phyloP scores from a whole-genome alignment of 1,140 invertebrate species.

The Trypoxylus dichotomus region DNA sequence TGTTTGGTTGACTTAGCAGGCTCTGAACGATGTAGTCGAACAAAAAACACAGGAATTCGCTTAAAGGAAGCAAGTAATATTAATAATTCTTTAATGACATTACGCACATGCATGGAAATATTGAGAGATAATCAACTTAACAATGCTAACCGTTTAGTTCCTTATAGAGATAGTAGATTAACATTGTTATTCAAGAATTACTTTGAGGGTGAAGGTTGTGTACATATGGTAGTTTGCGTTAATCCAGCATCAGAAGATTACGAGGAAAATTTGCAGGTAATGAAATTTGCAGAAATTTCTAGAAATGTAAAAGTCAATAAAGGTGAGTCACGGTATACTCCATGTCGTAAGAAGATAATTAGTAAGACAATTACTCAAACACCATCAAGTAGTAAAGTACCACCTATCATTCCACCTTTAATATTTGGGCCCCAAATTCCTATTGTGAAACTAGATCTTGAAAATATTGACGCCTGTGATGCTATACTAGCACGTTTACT shows the following conservation, averaged over 20 bases:
- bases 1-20: slow-evolving; percentile 95
- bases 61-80: slow-evolving; percentile 69
- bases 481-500: slow-evolving; percentile 37
- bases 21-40: slow-evolving; percentile 85
- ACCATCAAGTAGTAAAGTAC: slow-evolving; percentile 33
- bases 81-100: slow-evolving; percentile 83
- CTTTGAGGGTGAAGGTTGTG: slow-evolving; percentile 96
- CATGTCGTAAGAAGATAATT: slow-evolving; percentile 73
- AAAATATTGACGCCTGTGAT: slow-evolving; percentile 37
- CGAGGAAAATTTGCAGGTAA: slow-evolving; percentile 93
- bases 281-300: slow-evolving; percentile 93
- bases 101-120: slow-evolving; percentile 86
- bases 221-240: slow-evolving; percentile 96
- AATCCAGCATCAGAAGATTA: slow-evolving; percentile 91
- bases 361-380: slow-evolving; percentile 58
- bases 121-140: slow-evolving; percentile 86
- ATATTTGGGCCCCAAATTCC: slow-evolving; percentile 39
- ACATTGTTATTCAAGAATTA: slow-evolving; percentile 98
- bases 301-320: slow-evolving; percentile 88
- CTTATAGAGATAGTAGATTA: slow-evolving; percentile 93
- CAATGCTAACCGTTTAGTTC: slow-evolving; percentile 72
- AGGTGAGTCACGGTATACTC: slow-evolving; percentile 60
- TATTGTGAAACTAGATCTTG: slow-evolving; percentile 38
- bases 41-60: slow-evolving; percentile 68
- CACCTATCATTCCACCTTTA: slow-evolving; percentile 20